Conservation (phyloP, 1,140 invertebrate species). For the Archivesica marissinica region DNA sequence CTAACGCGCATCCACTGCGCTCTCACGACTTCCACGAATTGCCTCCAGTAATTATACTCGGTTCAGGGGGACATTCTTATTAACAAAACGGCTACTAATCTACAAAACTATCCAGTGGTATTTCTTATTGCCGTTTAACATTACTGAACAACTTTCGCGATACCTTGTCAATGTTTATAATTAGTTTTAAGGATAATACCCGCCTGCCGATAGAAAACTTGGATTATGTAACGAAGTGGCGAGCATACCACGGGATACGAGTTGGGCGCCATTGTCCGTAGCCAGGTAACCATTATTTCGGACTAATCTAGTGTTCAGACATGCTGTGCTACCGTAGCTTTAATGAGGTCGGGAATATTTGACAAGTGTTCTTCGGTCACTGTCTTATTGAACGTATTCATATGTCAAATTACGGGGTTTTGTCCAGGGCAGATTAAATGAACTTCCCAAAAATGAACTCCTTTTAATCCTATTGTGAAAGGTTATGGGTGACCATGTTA, state of each 20-base stretch:
- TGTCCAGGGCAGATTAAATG: slow-evolving; percentile 62
- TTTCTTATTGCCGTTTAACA: neutral
- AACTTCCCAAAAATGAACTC: slow-evolving; percentile 64
- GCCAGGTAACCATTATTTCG: slow-evolving; percentile 61
- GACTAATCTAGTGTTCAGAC: slow-evolving; percentile 60
- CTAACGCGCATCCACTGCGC: too few species aligned
- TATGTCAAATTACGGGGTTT: slow-evolving; percentile 66
- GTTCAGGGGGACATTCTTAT: too few species aligned
- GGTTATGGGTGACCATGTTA: slow-evolving; percentile 43
- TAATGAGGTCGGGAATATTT: slow-evolving; percentile 60
- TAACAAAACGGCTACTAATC: too few species aligned
- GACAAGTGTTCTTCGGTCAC: slow-evolving; percentile 56
- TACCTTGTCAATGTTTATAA: slow-evolving; percentile 60
- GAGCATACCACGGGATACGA: slow-evolving; percentile 1
- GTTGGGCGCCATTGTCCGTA: slow-evolving; percentile 46
- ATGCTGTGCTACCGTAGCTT: slow-evolving; percentile 48
- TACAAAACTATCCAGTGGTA: neutral
- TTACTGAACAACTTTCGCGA: slow-evolving; percentile 5
- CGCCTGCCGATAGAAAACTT: slow-evolving; percentile 56
- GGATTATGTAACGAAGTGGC: slow-evolving; percentile 55
- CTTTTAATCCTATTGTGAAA: slow-evolving; percentile 61
- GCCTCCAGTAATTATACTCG: too few species aligned
- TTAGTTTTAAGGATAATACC: slow-evolving; percentile 62
- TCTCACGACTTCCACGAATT: too few species aligned
- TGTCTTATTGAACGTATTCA: slow-evolving; percentile 60